Evolutionary conservation across 2,113 vertebrate species (phyloP).

Genomic region (Chaetodon trifascialis): DNA sequence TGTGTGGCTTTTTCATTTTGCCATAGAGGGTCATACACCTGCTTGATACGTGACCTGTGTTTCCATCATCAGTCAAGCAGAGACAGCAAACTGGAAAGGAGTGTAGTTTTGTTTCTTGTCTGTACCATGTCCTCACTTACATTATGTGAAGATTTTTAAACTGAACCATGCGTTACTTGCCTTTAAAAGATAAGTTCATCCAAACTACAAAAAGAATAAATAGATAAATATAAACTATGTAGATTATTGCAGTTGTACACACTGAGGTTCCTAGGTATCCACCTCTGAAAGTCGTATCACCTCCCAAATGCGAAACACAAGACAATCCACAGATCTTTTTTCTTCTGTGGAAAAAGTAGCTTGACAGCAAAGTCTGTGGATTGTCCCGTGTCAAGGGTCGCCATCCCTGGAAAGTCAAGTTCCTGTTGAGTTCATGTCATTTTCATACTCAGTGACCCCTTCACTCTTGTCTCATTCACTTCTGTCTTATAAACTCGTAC

Average conservation of each 20-base stretch:
- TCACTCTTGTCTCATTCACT: not conserved
- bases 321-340: not conserved
- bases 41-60: constrained; percentile 8
- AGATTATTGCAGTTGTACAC: too few species aligned
- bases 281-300: not conserved
- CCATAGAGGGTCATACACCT: not conserved
- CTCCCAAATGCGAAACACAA: not conserved
- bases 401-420: not conserved
- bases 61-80: constrained; percentile 11
- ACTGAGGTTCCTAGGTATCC: not conserved
- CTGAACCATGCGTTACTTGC: too few species aligned
- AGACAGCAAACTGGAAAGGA: not conserved
- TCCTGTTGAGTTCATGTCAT: not conserved
- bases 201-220: not conserved
- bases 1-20: constrained; percentile 3
- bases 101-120: not conserved
- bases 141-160: too few species aligned
- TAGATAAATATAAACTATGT: too few species aligned
- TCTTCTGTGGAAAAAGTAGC: constrained; percentile 1
- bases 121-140: too few species aligned
- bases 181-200: not conserved
- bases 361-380: not conserved
- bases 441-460: not conserved
- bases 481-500: not conserved
- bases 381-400: not conserved